Evolutionary conservation across 2,113 vertebrate species (phyloP), one percentile per base, ranked within the genome.

Genomic region (Platysternon megacephalum): DNA sequence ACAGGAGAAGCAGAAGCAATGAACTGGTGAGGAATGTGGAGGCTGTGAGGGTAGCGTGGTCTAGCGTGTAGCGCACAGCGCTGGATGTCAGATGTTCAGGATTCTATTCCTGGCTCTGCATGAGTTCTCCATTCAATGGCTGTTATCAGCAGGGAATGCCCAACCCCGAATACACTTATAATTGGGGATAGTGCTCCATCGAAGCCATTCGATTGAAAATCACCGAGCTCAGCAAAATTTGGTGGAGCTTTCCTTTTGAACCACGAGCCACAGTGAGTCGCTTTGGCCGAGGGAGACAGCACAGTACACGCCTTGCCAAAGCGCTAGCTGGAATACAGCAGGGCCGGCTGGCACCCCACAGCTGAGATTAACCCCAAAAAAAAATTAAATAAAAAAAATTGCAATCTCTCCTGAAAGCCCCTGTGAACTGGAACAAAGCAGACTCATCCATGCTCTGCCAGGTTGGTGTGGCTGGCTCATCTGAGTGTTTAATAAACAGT

Each of bases 221-320:
- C 3, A 84, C 8, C 8, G 82, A 46, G 29, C 3, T 52, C 0
- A 29, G 53, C 5, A 3, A 3, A 58, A 8, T 0, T 2, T 5
- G 11, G 48, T 0, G 1, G 29, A 0, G 1, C 0, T 49, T 4
- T 2, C 9, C 51, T 32, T 74, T 88, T 0, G 0, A 0, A 2
- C 39, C 0, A 2, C 26, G 76, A 21, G 79, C 82, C 28, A 1
- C 46, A n/a, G 49, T 85, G 79, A 85, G 52, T 76, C 7, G 89
- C 84, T 24, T 8, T 2, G 32, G 32, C 84, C 19, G n/a, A 29
- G 22, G 24, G 74, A 13, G 42, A 46, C 6, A 12, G 39, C 21
- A 6, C 42, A 11, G 17, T 9, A 32, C 10, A 3, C 1, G 3
- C 5, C 48, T 35, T 35, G 32, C 48, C 19, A 4, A 52, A 28